Evolutionary conservation across 2,113 vertebrate genomes (phyloP).

Genomic region (Cinclus cinclus): DNA sequence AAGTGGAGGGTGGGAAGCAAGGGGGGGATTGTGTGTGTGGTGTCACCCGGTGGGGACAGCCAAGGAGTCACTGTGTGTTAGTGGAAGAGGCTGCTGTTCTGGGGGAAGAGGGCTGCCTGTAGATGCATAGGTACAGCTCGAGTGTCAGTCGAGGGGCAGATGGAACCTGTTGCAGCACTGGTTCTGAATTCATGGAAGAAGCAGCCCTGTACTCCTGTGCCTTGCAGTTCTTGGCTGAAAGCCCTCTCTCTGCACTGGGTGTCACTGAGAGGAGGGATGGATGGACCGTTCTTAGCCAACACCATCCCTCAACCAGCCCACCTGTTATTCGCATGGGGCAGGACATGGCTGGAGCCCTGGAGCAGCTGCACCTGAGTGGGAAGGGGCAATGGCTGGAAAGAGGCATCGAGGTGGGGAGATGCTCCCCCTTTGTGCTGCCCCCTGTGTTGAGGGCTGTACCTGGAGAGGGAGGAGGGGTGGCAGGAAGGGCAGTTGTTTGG

Average conservation of each 20-base stretch:
- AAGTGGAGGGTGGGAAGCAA: background rate
- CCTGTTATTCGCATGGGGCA: fast-evolving
- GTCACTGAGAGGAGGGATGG: background rate
- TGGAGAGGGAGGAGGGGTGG: background rate
- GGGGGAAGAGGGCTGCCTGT: background rate
- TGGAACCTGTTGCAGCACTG: background rate
- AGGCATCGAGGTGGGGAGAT: background rate
- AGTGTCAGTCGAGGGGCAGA: background rate
- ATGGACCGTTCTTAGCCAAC: background rate
- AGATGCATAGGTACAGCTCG: fast-evolving
- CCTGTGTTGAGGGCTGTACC: background rate
- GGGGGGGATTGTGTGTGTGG: background rate
- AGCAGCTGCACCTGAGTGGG: background rate
- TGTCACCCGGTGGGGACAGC: background rate
- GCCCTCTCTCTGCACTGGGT: background rate
- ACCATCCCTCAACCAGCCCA: background rate
- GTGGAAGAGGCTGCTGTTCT: background rate
- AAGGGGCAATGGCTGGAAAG: background rate
- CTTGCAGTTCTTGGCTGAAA: background rate
- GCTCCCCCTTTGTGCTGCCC: background rate
- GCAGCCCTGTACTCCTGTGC: background rate
- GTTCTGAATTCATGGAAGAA: background rate
- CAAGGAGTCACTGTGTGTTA: background rate
- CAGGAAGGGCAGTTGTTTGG: background rate
- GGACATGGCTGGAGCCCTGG: background rate